Conservation (phyloP, 2,888 invertebrate genomes). For the Molanna angustata region DNA sequence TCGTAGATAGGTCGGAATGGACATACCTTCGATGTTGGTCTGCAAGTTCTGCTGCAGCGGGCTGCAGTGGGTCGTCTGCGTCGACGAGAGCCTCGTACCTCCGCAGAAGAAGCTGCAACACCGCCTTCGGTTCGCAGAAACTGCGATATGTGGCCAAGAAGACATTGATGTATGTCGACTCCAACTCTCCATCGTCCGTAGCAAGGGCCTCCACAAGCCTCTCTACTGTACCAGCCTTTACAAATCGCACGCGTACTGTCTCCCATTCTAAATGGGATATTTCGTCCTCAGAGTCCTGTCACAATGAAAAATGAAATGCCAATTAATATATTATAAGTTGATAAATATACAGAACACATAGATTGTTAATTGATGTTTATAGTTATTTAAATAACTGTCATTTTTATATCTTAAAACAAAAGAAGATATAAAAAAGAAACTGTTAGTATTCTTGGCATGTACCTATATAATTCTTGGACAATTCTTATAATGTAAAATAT, state of each 20-base stretch:
- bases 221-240: slow-evolving; percentile 94
- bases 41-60: slow-evolving; percentile 54
- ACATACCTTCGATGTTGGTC: slow-evolving; percentile 71
- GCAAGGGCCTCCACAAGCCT: slow-evolving; percentile 91
- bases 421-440: too few species aligned
- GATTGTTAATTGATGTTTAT: too few species aligned
- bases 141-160: slow-evolving; percentile 93
- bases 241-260: slow-evolving; percentile 89
- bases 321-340: too few species aligned
- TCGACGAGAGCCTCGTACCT: slow-evolving; percentile 71
- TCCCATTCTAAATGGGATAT: slow-evolving; percentile 99
- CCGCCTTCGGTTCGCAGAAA: slow-evolving; percentile 84
- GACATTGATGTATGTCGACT: slow-evolving; percentile 96
- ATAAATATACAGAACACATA: too few species aligned
- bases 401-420: too few species aligned
- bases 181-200: slow-evolving; percentile 92
- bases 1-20: too few species aligned
- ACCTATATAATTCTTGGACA: too few species aligned
- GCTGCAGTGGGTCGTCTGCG: slow-evolving; percentile 45
- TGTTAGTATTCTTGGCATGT: too few species aligned
- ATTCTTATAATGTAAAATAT: too few species aligned
- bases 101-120: slow-evolving; percentile 76
- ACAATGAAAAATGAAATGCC: too few species aligned
- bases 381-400: too few species aligned
- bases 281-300: slow-evolving; percentile 83